Evolutionary conservation across 2,113 vertebrate genomes (phyloP).

Genomic region (Lophotis ruficrista): DNA sequence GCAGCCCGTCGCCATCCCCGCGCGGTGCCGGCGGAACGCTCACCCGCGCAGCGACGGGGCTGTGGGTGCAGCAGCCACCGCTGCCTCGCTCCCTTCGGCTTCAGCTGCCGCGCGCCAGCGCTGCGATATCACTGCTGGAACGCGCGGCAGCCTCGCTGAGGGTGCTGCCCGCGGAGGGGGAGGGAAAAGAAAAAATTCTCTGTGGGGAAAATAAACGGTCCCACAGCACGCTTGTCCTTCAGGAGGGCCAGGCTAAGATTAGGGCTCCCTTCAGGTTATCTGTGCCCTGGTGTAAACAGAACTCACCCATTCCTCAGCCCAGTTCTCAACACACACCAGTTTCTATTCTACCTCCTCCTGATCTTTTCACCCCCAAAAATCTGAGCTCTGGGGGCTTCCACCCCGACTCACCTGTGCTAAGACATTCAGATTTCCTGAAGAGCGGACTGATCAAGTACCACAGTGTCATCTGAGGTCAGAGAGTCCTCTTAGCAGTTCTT

Average conservation of each 20-base stretch:
- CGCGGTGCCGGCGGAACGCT: neutral
- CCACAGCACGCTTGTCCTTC: accelerated
- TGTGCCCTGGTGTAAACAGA: accelerated
- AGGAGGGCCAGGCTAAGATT: accelerated
- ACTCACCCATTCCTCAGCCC: accelerated
- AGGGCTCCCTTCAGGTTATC: neutral
- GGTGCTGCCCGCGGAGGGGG: neutral
- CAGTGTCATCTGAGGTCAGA: neutral
- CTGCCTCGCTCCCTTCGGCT: neutral
- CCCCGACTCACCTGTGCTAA: neutral
- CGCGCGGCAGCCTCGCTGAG: neutral
- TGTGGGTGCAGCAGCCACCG: neutral
- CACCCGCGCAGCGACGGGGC: neutral
- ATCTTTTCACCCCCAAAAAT: neutral
- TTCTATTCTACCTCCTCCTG: neutral
- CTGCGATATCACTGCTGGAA: constrained; percentile 10
- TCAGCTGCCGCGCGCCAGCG: neutral
- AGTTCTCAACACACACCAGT: neutral
- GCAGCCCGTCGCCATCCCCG: neutral
- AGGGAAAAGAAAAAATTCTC: neutral
- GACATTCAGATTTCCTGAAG: neutral
- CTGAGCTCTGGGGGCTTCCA: neutral
- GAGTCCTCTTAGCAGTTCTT: neutral
- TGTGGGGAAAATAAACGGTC: neutral
- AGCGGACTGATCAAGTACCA: accelerated